A percentile compares a stretch with the other conserved stretches of the same genome.
phyloP scores from a whole-genome alignment of 2,888 invertebrate genomes.

The Linnaemya tessellans region DNA sequence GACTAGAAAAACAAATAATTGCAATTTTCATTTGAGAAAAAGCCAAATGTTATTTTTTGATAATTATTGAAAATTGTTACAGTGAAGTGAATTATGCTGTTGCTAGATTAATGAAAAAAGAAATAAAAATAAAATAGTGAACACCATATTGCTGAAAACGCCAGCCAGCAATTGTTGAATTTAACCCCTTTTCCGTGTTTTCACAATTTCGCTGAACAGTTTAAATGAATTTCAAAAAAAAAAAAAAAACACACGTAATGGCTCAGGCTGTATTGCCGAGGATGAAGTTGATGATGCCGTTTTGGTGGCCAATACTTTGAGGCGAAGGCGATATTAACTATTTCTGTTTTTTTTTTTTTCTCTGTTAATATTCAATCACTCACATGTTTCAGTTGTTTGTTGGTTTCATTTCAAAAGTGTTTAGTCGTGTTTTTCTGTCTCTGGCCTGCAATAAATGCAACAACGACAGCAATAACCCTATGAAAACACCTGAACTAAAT shows the following conservation, averaged over 20 bases:
- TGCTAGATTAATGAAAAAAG: background rate
- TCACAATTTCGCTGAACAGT: slow-evolving; percentile 16
- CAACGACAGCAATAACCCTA: slow-evolving; percentile 55
- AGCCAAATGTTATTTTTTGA: slow-evolving; percentile 53
- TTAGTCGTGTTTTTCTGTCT: slow-evolving; percentile 45
- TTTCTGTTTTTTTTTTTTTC: background rate
- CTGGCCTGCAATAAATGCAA: slow-evolving; percentile 52
- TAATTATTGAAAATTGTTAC: slow-evolving; percentile 54
- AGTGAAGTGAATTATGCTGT: slow-evolving; percentile 19
- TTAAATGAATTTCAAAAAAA: background rate
- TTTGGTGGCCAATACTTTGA: slow-evolving; percentile 44
- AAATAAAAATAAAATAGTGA: background rate
- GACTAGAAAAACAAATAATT: background rate
- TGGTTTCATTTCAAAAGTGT: slow-evolving; percentile 48
- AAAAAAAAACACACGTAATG: slow-evolving; percentile 7
- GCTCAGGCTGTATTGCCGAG: slow-evolving; percentile 16
- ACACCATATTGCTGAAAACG: slow-evolving; percentile 65
- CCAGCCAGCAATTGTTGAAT: slow-evolving; percentile 13
- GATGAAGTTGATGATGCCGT: slow-evolving; percentile 35
- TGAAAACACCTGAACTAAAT: slow-evolving; percentile 72
- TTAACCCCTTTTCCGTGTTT: slow-evolving; percentile 63
- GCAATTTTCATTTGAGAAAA: slow-evolving; percentile 19
- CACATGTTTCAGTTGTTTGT: slow-evolving; percentile 64
- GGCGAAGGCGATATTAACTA: slow-evolving; percentile 42
- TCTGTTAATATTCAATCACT: slow-evolving; percentile 68